Evolutionary conservation across 1,140 invertebrate genomes (phyloP).

Genomic region (Helicoverpa armigera): DNA sequence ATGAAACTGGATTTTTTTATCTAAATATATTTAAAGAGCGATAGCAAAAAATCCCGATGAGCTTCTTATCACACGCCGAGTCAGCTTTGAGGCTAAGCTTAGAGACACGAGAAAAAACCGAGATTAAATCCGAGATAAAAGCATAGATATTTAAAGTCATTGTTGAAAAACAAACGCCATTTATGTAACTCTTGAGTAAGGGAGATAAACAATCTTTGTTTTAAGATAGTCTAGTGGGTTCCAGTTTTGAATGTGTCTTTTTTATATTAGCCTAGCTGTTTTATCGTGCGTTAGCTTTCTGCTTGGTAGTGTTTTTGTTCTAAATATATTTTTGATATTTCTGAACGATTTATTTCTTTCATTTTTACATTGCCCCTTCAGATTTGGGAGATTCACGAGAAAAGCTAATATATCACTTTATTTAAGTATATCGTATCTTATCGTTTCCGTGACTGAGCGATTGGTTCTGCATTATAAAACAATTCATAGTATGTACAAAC

Average conservation of each 20-base stretch:
- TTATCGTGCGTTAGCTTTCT: neutral
- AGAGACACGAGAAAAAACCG: constrained; percentile 60
- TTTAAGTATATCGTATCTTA: neutral
- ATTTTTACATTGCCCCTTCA: too few species aligned
- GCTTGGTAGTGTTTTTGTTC: neutral
- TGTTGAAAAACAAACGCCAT: constrained; percentile 51
- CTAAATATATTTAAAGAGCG: constrained; percentile 33
- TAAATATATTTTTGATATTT: neutral
- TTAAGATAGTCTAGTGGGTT: constrained; percentile 15
- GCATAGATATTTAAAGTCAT: constrained; percentile 51
- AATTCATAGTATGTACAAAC: constrained; percentile 33
- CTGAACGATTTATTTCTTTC: too few species aligned
- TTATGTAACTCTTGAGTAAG: constrained; percentile 47
- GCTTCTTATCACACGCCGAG: constrained; percentile 55
- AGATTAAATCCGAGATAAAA: constrained; percentile 60
- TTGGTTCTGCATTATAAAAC: constrained; percentile 41
- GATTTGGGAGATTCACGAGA: too few species aligned
- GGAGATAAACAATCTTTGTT: constrained; percentile 48
- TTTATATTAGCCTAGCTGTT: neutral
- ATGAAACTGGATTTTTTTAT: constrained; percentile 33
- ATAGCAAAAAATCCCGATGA: constrained; percentile 55
- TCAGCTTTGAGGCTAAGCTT: constrained; percentile 58
- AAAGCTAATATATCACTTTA: neutral
- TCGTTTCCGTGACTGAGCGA: constrained; percentile 51
- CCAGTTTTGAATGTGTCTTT: constrained; percentile 2